Evolutionary conservation across 2,797 vertebrate genomes (phyloP).

Genomic region (Delichon dasypus): DNA sequence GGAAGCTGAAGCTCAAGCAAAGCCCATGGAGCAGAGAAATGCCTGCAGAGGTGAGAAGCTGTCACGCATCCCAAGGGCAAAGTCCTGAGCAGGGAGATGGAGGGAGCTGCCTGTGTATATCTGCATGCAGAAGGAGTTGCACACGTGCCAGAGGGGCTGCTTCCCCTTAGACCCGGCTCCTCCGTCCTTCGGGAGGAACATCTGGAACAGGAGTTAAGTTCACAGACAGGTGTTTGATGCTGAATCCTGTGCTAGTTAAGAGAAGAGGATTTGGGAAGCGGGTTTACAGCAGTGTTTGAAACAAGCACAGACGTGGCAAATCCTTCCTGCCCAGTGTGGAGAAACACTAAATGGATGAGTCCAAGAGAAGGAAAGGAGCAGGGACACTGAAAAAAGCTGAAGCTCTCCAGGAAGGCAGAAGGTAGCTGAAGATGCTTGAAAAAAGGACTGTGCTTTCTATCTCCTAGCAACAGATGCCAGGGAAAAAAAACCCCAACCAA

Average conservation of each 20-base stretch:
- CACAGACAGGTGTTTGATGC: not conserved
- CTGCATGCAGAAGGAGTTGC: not conserved
- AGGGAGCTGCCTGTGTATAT: accelerated
- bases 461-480: slow-evolving; percentile 53
- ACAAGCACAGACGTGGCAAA: accelerated
- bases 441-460: not conserved
- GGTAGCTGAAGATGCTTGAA: slow-evolving; percentile 1
- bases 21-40: not conserved
- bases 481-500: not conserved
- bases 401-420: not conserved
- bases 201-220: not conserved
- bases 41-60: not conserved
- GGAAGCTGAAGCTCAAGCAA: not conserved
- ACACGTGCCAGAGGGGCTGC: not conserved
- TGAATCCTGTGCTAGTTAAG: not conserved
- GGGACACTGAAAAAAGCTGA: not conserved
- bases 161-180: not conserved
- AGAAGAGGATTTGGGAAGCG: not conserved
- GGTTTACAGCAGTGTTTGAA: not conserved
- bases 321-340: accelerated
- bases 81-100: not conserved
- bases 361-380: not conserved
- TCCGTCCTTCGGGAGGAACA: not conserved
- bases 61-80: not conserved
- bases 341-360: not conserved